A percentile compares a stretch with the other conserved stretches of the same genome.
Evolutionary conservation across 2,888 invertebrate genomes (phyloP).

Genomic region (Himalopsyche kuldschensis): DNA sequence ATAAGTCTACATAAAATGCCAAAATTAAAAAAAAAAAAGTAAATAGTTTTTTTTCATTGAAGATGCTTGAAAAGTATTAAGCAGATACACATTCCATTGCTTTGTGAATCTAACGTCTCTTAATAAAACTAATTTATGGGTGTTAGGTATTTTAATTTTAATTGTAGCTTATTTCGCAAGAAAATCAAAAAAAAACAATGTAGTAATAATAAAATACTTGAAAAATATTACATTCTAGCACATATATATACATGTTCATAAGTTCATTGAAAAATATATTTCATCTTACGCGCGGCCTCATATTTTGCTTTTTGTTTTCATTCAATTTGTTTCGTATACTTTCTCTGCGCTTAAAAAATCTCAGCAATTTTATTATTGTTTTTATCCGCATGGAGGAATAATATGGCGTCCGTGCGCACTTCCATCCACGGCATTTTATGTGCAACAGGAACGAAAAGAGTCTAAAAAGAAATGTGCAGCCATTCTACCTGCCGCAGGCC

Average conservation of each 20-base stretch:
- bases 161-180: background rate
- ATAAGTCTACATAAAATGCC: too few species aligned
- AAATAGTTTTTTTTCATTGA: too few species aligned
- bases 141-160: too few species aligned
- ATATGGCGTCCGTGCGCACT: background rate
- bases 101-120: too few species aligned
- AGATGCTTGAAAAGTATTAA: too few species aligned
- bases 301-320: constrained; percentile 3
- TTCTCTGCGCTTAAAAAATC: background rate
- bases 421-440: constrained; percentile 9
- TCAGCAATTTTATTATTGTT: background rate
- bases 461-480: background rate
- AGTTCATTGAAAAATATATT: background rate
- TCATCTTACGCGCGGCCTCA: background rate
- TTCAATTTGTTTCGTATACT: background rate
- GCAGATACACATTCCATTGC: too few species aligned
- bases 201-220: background rate
- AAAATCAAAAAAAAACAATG: background rate
- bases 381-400: background rate
- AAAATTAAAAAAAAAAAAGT: too few species aligned
- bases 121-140: too few species aligned
- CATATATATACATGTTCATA: background rate
- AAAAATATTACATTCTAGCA: background rate
- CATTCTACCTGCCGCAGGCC: constrained; percentile 10
- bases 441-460: constrained; percentile 3